A percentile compares a stretch with the other conserved stretches of the same genome.
phyloP scores from a whole-genome alignment of 2,113 vertebrate genomes.

The Arizona elegans region DNA sequence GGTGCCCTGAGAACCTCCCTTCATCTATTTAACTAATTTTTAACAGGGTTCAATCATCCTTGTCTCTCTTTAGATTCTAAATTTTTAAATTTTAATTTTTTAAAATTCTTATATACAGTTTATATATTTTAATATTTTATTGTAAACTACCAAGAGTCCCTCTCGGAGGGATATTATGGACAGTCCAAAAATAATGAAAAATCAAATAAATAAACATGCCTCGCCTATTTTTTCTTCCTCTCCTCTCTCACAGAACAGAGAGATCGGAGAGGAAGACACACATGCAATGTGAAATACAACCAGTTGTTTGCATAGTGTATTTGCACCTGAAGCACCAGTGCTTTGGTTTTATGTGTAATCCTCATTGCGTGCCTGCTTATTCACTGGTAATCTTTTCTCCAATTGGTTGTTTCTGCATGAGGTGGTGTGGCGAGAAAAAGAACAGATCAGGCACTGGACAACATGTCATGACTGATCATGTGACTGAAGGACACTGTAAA shows the following conservation, averaged over 20 bases:
- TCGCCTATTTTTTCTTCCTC: not conserved
- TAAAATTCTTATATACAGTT: not conserved
- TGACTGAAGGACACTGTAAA: not conserved
- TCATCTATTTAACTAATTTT: not conserved
- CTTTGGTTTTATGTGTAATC: not conserved
- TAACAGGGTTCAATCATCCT: not conserved
- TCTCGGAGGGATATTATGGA: not conserved
- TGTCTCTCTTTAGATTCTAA: too few relatives aligned
- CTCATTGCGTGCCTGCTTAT: not conserved
- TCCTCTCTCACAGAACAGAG: not conserved
- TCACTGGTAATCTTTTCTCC: not conserved
- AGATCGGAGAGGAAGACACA: not conserved
- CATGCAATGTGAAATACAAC: not conserved
- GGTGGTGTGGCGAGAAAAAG: not conserved
- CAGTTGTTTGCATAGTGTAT: not conserved
- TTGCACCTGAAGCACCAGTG: not conserved
- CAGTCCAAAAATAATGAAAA: not conserved
- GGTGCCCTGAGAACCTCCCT: not conserved
- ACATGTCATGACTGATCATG: not conserved
- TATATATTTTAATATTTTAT: not conserved
- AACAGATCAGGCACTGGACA: not conserved
- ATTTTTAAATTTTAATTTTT: not conserved
- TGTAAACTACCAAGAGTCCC: not conserved
- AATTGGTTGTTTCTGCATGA: not conserved
- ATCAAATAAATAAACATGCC: not conserved